Evolutionary conservation across 2,797 vertebrate genomes (phyloP), one percentile per base, ranked within the genome.

Genomic region (Tapera naevia): DNA sequence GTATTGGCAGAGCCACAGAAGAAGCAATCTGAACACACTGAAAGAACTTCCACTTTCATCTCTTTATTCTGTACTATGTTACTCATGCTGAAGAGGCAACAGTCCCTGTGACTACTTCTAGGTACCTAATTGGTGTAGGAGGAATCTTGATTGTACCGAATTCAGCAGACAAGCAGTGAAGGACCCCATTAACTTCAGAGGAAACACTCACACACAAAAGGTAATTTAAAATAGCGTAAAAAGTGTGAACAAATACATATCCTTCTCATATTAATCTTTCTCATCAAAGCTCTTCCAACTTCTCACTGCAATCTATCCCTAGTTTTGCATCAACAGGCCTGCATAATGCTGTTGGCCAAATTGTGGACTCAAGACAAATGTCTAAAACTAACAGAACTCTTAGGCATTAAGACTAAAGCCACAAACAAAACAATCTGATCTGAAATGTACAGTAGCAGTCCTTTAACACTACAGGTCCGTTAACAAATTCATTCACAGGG

Each of bases 51-150:
- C 61, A 58, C 33, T 71, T 71, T 80, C 61, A 58, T 25, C 54
- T 80, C 57, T 56, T 50, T 33, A 25, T 10, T 54, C 30, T 56
- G 35, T 14, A 45, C 41, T 50, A 1, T 7, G 24, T 11, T 48
- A 53, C 17, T 50, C 45, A 27, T 0, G 3, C 25, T n/a, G 14
- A 65, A 71, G 41, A 75, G 0, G 1, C 23, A 81, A 45, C 21
- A 61, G 54, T 8, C 32, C 15, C 33, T 17, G 5, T 35, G 27
- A 65, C 48, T 46, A 50, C 13, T 64, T 15, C 45, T 17, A 51
- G 0, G 1, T 17, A 58, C 17, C 33, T n/a, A 37, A 18, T 0
- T 8, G 24, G 24, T 4, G 12, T 5, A 28, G 17, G 62, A 16
- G 48, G 88, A 89, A 89, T 41, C 22, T 76, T 15, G 17, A 39